Base-by-base conservation (phyloP, 2,113 vertebrate species). In the Austrofundulus limnaeus region DNA sequence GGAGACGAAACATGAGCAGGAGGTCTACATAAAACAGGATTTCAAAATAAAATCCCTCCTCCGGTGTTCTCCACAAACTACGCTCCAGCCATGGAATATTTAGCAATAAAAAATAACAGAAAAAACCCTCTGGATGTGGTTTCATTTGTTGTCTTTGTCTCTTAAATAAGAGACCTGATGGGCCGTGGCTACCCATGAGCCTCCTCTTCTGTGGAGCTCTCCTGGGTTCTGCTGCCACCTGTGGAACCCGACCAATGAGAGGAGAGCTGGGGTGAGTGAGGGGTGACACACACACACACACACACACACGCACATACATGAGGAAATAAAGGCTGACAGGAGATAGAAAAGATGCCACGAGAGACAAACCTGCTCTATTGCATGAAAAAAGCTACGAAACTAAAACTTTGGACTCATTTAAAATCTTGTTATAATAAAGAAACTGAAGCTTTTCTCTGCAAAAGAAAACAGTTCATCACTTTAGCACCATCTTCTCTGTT, bases 201-300 rank as follows among this genome's bases (percentile, higher is more conserved):
- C 75, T 88, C 89, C 19, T 90, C 87, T 83, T 85, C 85, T 66
- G 82, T 81, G 73, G 73, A 84, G 76, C 79, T 83, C 69, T 87
- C 83, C 80, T 77, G 82, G 63, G 75, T 51, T 65, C 43, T 57
- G 58, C 87, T 87, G 70, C 68, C 69, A 83, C 86, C 89, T 90
- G 84, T 74, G 65, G 69, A 56, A 81, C 49, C 74, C 77, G 73
- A 78, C 70, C 80, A 87, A 81, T 85, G 72, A 87, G 70, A 85
- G 78, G 69, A 85, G 73, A 84, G 77, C 24, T 24, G 45, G 38
- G 66, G 59, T 85, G 70, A 82, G 72, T 48, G 48, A 50, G 46
- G 48, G 48, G 64, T 63, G 38, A 38, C 46, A 34, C 31, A 34
- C 31, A 34, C n/a, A 11, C 7, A 63, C 31, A 14, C 46, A 46